Base-by-base conservation (phyloP, 2,888 invertebrate genomes). In the Podabrus alpinus region DNA sequence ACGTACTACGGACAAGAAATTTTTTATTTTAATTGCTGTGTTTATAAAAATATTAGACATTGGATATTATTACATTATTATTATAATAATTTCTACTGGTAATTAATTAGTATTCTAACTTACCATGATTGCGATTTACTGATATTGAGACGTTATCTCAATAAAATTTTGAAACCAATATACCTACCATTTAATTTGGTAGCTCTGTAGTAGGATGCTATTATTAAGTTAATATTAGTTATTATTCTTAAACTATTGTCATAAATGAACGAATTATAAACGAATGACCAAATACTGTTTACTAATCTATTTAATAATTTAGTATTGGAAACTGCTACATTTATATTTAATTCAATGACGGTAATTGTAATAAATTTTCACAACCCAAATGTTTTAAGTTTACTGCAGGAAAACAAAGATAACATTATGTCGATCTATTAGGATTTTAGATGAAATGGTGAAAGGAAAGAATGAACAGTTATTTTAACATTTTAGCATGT, bases 401-500 rank as follows among this genome's bases (percentile, higher is more conserved):
- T 72, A 45, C 72, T 59, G 59, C 45, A 29, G 61, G 67, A 66
- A 60, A 72, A 72, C 67, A 72, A 72, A 72, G 72, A 72, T 68
- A 72, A 72, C 72, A 29, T 61, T 61, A 69, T 62, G 68, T 15
- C 59, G 73, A 72, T 72, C 67, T 72, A 61, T 72, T 67, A 25
- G 29, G 67, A 72, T 72, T 72, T 72, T 19, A 29, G 72, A 15
- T 64, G 21, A 64, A 64, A 64, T 64, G 62, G 17, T 29, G 16
- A 66, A 68, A 17, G 29, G 66, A 66, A 59, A 68, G 61, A 62
- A 68, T 61, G 75, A 70, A 61, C 29, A 64, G 66, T 66, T 79
- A 80, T 81, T 74, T 69, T 73, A 79, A 79, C 75, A 76, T 79
- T 80, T 81, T 80, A 79, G 81, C 80, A 76, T 80, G 80, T 82